Conservation (phyloP, 2,113 vertebrate genomes). For the Cavia aperea region DNA sequence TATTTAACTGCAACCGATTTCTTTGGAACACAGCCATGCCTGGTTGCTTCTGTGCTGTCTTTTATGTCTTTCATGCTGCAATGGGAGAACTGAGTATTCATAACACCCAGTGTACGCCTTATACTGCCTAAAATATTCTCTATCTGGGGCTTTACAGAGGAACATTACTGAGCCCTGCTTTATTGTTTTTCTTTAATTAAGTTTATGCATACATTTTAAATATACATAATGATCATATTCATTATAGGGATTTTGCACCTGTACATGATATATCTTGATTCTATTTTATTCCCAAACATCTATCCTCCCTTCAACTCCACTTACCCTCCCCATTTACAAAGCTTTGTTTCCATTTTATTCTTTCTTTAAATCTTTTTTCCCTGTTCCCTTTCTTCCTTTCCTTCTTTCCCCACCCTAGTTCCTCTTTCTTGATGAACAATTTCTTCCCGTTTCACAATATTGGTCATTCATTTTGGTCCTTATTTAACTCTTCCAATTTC, state of each 20-base stretch:
- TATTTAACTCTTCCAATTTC: neutral
- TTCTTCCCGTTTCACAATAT: neutral
- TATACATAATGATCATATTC: neutral
- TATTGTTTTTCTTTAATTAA: neutral
- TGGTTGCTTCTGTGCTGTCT: neutral
- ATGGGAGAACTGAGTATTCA: neutral
- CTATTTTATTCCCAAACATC: neutral
- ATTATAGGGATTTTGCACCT: neutral
- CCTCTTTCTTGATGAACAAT: neutral
- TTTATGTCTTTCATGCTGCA: neutral
- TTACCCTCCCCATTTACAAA: neutral
- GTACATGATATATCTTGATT: neutral
- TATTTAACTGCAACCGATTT: neutral
- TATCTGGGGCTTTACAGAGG: neutral
- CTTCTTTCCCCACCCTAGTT: neutral
- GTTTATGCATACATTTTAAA: neutral
- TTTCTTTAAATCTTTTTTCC: neutral
- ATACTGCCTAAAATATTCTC: neutral
- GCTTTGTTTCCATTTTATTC: neutral
- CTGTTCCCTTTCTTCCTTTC: neutral
- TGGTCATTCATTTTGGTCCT: neutral
- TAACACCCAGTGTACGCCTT: rapidly evolving
- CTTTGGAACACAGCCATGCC: neutral
- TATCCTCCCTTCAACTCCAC: neutral
- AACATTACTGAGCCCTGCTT: neutral